A percentile compares a stretch with the other conserved stretches of the same genome.
These are phyloP conservation scores for Aspidapion aeneum DNA, from an alignment of 2,888 invertebrate genomes.

Conservation along the genomic window DNA sequence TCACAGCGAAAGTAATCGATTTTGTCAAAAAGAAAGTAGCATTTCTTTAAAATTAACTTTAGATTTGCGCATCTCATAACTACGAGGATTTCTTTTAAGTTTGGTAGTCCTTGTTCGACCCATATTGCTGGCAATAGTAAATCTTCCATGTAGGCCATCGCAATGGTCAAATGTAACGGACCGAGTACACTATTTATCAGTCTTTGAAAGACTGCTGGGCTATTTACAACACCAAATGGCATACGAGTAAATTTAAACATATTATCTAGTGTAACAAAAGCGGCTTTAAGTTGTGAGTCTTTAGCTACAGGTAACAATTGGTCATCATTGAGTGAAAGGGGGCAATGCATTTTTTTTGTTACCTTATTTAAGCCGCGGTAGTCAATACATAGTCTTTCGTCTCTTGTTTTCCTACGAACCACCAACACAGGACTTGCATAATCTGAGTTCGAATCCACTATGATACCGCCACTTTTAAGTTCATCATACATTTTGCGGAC, in stretches of 20 bases:
- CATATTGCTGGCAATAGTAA: conserved; percentile 19
- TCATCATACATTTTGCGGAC: conserved; percentile 14
- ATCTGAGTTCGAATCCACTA: conserved; percentile 29
- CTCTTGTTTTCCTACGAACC: conserved; percentile 32
- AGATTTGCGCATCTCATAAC: conserved; percentile 10
- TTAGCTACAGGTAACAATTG: conserved; percentile 19
- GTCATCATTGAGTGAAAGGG: conserved; percentile 20
- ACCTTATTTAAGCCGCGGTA: background rate
- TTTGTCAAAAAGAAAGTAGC: conserved; percentile 9
- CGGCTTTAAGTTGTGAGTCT: conserved; percentile 15
- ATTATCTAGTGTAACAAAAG: conserved; percentile 20
- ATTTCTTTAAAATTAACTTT: conserved; percentile 10
- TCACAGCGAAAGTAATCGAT: conserved; percentile 20
- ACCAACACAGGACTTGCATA: conserved; percentile 26
- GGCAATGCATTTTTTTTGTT: conserved; percentile 24
- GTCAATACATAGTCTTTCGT: conserved; percentile 3
- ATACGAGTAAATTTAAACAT: conserved; percentile 7
- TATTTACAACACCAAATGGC: conserved; percentile 17
- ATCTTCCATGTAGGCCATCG: conserved; percentile 22
- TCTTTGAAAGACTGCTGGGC: conserved; percentile 14
- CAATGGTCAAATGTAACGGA: conserved; percentile 2
- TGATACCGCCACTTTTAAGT: conserved; percentile 18
- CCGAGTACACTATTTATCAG: conserved; percentile 13
- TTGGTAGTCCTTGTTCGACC: conserved; percentile 11
- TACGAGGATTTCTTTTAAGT: conserved; percentile 3